A percentile compares a stretch with the other conserved stretches of the same genome.
phyloP scores from a whole-genome alignment of 2,888 invertebrate genomes.

The Lathronympha strigana region DNA sequence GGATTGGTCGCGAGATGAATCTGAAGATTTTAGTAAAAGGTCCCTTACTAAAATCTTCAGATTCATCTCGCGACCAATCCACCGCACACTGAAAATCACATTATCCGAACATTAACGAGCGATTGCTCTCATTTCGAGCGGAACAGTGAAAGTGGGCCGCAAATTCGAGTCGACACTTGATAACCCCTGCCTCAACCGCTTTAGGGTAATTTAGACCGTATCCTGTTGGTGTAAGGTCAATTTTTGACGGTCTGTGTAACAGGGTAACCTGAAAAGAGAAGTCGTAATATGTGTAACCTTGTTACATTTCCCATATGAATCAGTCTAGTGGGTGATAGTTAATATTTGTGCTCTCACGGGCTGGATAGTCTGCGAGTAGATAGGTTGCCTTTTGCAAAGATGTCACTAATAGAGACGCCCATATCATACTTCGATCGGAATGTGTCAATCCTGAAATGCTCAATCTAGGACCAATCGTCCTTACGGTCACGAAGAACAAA shows the following conservation, averaged over 20 bases:
- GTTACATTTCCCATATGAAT: slow-evolving; percentile 38
- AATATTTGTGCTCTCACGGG: slow-evolving; percentile 2
- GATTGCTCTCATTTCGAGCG: slow-evolving; percentile 39
- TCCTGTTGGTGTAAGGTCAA: background rate
- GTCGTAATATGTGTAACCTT: slow-evolving; percentile 39
- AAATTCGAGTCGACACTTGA: slow-evolving; percentile 35
- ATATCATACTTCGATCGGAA: no score
- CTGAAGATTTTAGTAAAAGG: no score
- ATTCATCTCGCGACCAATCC: slow-evolving; percentile 4
- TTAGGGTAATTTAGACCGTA: slow-evolving; percentile 40
- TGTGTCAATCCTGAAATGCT: no score
- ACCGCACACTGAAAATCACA: slow-evolving; percentile 37
- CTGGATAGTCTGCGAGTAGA: no score
- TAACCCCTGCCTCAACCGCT: slow-evolving; percentile 9
- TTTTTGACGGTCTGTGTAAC: slow-evolving; percentile 21
- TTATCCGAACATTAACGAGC: slow-evolving; percentile 36
- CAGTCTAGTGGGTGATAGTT: slow-evolving; percentile 20
- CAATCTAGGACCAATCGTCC: no score
- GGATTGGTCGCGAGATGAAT: no score
- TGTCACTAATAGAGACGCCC: no score
- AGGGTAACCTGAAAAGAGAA: slow-evolving; percentile 33
- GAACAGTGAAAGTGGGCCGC: slow-evolving; percentile 42
- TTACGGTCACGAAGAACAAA: no score
- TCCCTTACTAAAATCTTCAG: background rate
- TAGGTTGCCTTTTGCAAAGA: no score